These are phyloP conservation scores for Microcebus lehilahytsara DNA, from an alignment of 2,113 vertebrate species.

Conservation along the genomic window DNA sequence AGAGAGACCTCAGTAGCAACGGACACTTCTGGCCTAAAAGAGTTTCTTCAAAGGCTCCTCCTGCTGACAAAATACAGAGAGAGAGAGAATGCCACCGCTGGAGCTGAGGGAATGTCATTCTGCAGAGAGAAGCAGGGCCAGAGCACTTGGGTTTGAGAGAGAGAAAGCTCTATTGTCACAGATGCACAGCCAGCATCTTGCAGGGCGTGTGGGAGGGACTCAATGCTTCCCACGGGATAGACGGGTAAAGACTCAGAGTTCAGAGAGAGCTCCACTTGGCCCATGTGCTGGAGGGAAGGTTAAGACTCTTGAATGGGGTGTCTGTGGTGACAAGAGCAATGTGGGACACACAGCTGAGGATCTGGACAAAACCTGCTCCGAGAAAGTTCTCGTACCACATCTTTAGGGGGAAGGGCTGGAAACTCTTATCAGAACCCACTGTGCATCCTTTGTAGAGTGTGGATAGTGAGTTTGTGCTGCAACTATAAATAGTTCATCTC, in stretches of 20 bases:
- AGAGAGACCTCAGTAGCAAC: background rate
- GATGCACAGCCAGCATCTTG: background rate
- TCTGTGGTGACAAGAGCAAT: background rate
- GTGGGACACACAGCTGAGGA: background rate
- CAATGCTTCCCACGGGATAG: background rate
- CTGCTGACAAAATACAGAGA: background rate
- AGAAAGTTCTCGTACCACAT: background rate
- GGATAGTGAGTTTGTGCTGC: background rate
- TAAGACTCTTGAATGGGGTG: background rate
- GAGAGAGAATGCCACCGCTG: fast-evolving
- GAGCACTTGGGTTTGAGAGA: background rate
- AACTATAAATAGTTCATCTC: background rate
- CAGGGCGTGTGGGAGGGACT: background rate
- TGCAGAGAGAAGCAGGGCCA: background rate
- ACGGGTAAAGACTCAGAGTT: background rate
- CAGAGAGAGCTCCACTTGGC: background rate
- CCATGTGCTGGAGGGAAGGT: background rate
- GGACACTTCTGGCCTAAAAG: background rate
- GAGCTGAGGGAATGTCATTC: background rate
- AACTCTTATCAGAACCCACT: background rate
- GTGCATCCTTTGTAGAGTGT: background rate
- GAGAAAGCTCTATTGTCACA: background rate
- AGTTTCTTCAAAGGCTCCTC: background rate
- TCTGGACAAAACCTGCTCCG: background rate
- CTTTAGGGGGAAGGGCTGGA: background rate